Evolutionary conservation across 2,888 invertebrate species (phyloP).

Genomic region (Acanthococcus lagerstroemiae): DNA sequence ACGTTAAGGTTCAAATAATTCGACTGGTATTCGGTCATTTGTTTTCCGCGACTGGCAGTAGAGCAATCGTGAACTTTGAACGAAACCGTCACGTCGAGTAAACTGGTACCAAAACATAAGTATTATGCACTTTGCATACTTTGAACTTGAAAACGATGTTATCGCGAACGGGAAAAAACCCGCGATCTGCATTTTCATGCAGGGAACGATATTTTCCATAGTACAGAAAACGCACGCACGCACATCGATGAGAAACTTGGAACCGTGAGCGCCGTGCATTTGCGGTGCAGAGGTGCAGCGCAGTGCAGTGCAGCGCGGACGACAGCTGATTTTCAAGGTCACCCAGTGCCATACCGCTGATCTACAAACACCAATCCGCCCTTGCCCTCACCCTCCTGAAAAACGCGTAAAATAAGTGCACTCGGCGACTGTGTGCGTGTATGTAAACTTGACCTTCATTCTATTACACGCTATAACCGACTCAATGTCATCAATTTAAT

Average conservation of each 20-base stretch:
- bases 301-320: neutral
- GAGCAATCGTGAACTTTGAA: no score
- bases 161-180: neutral
- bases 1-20: no score
- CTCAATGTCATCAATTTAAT: slow-evolving; percentile 23
- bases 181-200: neutral
- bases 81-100: no score
- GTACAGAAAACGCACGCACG: slow-evolving; percentile 6
- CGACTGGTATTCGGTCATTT: no score
- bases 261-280: no score
- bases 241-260: no score
- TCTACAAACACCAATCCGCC: slow-evolving; percentile 13
- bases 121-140: no score
- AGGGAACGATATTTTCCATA: slow-evolving; percentile 8
- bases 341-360: slow-evolving; percentile 10
- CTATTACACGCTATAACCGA: slow-evolving; percentile 23
- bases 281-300: slow-evolving; percentile 9
- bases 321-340: slow-evolving; percentile 26
- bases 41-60: no score
- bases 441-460: slow-evolving; percentile 25
- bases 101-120: no score
- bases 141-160: no score
- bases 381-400: neutral
- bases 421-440: slow-evolving; percentile 12
- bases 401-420: neutral